Conservation (phyloP, 2,797 vertebrate genomes). For the Helicolenus hilgendorfi region DNA sequence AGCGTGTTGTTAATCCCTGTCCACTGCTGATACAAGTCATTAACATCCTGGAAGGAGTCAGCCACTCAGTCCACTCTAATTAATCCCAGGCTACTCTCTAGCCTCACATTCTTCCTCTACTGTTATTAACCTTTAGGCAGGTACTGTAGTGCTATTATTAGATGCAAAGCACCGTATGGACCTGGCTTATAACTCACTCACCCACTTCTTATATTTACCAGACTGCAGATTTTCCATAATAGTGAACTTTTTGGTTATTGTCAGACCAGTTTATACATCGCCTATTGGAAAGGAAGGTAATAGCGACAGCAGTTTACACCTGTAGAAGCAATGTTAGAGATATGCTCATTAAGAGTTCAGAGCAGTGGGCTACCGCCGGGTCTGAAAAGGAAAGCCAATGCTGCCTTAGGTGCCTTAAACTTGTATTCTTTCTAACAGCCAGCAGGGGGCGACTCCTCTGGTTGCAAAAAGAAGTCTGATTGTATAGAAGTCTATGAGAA, state of each 20-base stretch:
- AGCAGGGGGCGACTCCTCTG: too few relatives aligned
- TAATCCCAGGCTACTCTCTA: slow-evolving; percentile 46
- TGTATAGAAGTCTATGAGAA: too few relatives aligned
- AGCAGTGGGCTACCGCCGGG: too few relatives aligned
- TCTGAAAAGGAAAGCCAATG: too few relatives aligned
- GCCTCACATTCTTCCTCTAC: neutral
- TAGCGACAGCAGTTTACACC: neutral
- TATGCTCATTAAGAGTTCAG: neutral
- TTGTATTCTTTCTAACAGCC: too few relatives aligned
- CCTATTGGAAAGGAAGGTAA: neutral
- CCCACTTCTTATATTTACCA: neutral
- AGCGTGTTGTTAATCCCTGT: slow-evolving; percentile 51
- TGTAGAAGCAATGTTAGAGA: neutral
- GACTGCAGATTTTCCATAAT: neutral
- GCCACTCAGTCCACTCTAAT: slow-evolving; percentile 59
- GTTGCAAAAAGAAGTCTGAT: too few relatives aligned
- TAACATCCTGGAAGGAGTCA: slow-evolving; percentile 46
- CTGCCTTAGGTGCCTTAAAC: too few relatives aligned
- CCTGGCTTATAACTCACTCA: neutral
- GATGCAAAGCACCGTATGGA: neutral
- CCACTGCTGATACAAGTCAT: slow-evolving; percentile 55
- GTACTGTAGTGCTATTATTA: neutral
- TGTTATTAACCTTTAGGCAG: slow-evolving; percentile 9
- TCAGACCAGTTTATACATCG: neutral
- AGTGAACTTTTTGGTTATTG: neutral